Conservation (phyloP, 2,888 invertebrate genomes). For the Lithophane semibrunnea region DNA sequence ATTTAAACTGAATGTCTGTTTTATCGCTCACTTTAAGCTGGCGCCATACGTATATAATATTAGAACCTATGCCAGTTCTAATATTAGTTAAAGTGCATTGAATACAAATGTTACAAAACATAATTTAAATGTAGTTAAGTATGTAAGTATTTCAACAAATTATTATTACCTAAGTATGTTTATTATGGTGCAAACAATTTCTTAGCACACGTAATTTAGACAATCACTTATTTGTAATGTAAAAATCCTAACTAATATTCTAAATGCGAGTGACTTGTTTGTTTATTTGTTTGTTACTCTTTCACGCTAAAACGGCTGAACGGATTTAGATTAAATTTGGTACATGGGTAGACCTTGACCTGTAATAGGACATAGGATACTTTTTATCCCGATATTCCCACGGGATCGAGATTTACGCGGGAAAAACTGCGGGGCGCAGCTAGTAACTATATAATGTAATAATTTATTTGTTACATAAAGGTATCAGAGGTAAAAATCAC, state of each 20-base stretch:
- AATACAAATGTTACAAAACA: conserved; percentile 3
- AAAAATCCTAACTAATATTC: no score
- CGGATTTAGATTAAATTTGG: no score
- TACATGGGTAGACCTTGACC: no score
- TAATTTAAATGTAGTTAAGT: conserved; percentile 1
- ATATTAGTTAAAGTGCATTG: conserved; percentile 24
- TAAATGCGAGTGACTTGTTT: no score
- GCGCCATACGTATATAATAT: conserved; percentile 7
- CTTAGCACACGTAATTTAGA: conserved; percentile 14
- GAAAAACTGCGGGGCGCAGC: no score
- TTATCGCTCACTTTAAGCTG: conserved; percentile 37
- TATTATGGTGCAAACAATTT: not conserved
- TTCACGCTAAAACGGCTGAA: no score
- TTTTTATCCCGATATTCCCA: no score
- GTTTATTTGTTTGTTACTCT: no score
- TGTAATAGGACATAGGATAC: no score
- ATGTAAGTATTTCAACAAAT: not conserved
- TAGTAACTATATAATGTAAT: conserved; percentile 16
- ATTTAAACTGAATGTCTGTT: conserved; percentile 33
- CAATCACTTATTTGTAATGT: conserved; percentile 24
- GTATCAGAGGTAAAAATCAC: conserved; percentile 19
- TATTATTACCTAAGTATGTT: not conserved
- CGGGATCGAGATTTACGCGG: no score
- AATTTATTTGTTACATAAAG: conserved; percentile 30
- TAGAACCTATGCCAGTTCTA: conserved; percentile 8